phyloP scores from a whole-genome alignment of 2,797 vertebrate species.

The Iguana delicatissima region DNA sequence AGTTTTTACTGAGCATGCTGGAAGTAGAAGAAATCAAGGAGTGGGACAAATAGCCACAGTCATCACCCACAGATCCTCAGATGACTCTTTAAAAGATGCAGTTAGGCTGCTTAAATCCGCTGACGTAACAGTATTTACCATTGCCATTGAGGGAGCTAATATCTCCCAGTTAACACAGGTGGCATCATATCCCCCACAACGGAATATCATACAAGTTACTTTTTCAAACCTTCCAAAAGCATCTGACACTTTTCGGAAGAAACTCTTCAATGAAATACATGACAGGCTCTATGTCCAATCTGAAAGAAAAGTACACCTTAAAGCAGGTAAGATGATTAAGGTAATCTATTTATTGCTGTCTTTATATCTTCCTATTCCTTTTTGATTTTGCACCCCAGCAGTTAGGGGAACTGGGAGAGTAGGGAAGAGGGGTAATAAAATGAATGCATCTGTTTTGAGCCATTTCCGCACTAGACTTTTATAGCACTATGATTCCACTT shows the following conservation, averaged over 20 bases:
- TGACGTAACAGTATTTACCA: conserved; percentile 65
- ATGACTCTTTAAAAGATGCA: conserved; percentile 64
- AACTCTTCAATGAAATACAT: conserved; percentile 66
- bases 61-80: conserved; percentile 68
- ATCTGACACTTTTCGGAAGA: conserved; percentile 61
- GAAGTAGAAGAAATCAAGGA: conserved; percentile 67
- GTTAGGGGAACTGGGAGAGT: background rate
- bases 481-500: no score
- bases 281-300: conserved; percentile 43
- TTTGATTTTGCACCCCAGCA: background rate
- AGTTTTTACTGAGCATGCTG: conserved; percentile 50
- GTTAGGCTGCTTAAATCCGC: conserved; percentile 60
- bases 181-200: conserved; percentile 61
- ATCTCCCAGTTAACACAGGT: conserved; percentile 57
- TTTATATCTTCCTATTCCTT: background rate
- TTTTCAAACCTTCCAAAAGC: conserved; percentile 61
- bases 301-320: conserved; percentile 54
- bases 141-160: conserved; percentile 63
- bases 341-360: background rate
- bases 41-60: conserved; percentile 73
- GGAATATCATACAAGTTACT: conserved; percentile 48
- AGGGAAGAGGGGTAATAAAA: background rate
- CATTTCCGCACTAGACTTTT: no score
- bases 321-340: conserved; percentile 62
- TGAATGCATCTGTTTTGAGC: background rate